A percentile compares a stretch with the other conserved stretches of the same genome.
phyloP scores from a whole-genome alignment of 2,888 invertebrate species.

The Ectemnius lituratus region DNA sequence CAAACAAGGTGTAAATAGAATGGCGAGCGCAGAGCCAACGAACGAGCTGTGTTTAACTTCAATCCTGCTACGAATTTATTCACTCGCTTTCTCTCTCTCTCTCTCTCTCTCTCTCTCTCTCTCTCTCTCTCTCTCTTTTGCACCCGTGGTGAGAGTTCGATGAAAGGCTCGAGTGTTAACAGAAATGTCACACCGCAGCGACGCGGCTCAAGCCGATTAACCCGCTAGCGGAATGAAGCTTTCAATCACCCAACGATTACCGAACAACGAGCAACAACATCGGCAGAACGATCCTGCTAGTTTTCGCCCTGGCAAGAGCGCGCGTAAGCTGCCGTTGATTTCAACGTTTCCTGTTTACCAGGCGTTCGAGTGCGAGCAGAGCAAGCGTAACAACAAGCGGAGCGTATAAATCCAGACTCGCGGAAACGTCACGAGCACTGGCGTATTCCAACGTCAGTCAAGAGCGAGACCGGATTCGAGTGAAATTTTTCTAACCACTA shows the following conservation, averaged over 20 bases:
- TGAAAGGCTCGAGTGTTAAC: too few species aligned
- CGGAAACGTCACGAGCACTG: constrained; percentile 4
- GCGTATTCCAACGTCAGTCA: background rate
- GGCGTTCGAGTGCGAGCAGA: background rate
- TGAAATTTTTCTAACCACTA: constrained; percentile 6
- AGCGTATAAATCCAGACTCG: constrained; percentile 3
- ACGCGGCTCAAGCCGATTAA: too few species aligned
- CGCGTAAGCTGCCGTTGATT: too few species aligned
- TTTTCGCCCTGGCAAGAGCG: background rate
- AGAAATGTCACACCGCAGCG: too few species aligned
- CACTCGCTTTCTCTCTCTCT: too few species aligned
- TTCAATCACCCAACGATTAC: too few species aligned
- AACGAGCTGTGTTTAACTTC: background rate
- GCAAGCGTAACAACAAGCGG: too few species aligned
- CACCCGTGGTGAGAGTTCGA: background rate
- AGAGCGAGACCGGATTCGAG: constrained; percentile 9
- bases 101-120: too few species aligned
- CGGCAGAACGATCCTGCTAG: background rate
- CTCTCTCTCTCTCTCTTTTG: too few species aligned
- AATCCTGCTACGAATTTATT: background rate
- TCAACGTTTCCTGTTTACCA: too few species aligned
- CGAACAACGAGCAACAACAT: background rate
- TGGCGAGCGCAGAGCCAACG: background rate
- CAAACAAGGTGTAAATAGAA: constrained; percentile 4
- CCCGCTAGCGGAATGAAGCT: too few species aligned